phyloP scores from a whole-genome alignment of 2,888 invertebrate genomes.

The Lasioglossum malachurum region DNA sequence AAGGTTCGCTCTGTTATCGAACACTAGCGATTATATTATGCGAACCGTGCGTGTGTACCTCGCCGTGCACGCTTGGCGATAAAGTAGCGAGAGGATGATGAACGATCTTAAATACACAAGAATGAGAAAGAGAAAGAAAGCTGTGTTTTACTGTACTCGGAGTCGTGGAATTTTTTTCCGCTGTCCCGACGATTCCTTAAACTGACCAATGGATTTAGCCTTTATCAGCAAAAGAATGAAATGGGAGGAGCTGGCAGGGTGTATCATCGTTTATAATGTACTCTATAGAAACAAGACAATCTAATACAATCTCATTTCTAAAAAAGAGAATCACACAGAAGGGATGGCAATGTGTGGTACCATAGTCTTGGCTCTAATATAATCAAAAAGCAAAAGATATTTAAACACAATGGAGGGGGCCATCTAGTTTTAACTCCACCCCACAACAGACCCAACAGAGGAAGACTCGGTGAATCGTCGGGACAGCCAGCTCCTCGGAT shows the following conservation, averaged over 20 bases:
- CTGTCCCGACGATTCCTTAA: background rate
- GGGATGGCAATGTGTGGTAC: background rate
- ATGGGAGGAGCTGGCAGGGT: no score
- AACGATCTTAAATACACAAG: constrained; percentile 27
- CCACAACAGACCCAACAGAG: background rate
- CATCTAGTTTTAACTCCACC: no score
- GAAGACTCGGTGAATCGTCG: background rate
- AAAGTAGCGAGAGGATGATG: background rate
- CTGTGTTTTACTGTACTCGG: background rate
- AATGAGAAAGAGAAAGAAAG: background rate
- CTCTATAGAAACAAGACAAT: background rate
- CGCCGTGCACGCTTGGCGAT: background rate
- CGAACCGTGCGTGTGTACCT: background rate
- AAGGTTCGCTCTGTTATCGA: background rate
- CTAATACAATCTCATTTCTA: background rate
- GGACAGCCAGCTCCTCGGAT: background rate
- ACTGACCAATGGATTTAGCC: no score
- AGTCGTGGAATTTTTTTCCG: background rate
- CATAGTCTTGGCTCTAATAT: background rate
- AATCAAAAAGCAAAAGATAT: background rate
- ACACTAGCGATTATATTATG: background rate
- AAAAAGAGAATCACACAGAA: background rate
- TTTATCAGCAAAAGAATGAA: no score
- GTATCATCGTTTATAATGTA: background rate
- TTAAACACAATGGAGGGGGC: background rate